These are phyloP conservation scores for Scomber scombrus DNA, from an alignment of 2,113 vertebrate species.

Conservation along the genomic window DNA sequence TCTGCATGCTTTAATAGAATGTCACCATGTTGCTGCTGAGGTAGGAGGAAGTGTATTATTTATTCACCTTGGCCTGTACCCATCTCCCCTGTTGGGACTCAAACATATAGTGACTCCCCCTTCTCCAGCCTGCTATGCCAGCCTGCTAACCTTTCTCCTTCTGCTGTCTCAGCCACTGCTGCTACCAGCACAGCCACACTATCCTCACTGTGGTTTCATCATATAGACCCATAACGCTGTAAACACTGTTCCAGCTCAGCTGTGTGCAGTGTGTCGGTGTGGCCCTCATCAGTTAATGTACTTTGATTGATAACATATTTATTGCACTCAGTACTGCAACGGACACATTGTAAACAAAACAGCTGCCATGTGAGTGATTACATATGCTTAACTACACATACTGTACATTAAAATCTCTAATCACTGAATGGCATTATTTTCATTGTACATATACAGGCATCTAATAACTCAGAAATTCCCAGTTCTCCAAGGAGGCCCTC, in stretches of 20 bases:
- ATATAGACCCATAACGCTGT: conserved; percentile 25
- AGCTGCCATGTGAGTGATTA: background rate
- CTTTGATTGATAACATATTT: background rate
- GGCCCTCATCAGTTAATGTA: background rate
- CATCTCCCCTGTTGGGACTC: background rate
- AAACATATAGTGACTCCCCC: background rate
- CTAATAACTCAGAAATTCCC: conserved; percentile 26
- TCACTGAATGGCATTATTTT: conserved; percentile 2
- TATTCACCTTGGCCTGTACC: background rate
- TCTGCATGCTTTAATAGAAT: background rate
- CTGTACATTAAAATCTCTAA: background rate
- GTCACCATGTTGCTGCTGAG: background rate
- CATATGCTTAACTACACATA: background rate
- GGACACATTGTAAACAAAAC: background rate
- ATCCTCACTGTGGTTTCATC: conserved; percentile 13
- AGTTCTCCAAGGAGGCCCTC: conserved; percentile 26
- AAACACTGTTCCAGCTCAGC: background rate
- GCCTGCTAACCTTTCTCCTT: conserved; percentile 15
- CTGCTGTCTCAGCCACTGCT: conserved; percentile 7
- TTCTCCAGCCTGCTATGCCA: conserved; percentile 8
- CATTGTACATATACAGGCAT: conserved; percentile 1
- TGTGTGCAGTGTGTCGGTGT: background rate
- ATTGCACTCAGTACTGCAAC: background rate
- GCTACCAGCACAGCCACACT: conserved; percentile 15
- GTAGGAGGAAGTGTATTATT: background rate